Conservation (phyloP, 2,113 vertebrate species). For the Phoxinus phoxinus region DNA sequence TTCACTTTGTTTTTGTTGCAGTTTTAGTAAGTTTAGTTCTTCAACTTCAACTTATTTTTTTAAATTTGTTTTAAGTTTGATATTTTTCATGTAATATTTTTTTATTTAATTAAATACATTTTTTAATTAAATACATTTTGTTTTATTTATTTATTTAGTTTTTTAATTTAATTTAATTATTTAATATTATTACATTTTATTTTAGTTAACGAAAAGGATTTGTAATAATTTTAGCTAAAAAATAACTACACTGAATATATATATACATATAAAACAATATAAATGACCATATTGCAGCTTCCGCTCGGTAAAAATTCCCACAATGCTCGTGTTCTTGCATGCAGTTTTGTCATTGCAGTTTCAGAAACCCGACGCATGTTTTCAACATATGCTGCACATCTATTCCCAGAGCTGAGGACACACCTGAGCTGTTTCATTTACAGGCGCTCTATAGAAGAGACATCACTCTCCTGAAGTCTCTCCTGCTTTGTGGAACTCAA, state of each 20-base stretch:
- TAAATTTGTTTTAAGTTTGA: not conserved
- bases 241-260: not conserved
- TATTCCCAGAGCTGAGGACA: not conserved
- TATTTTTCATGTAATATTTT: not conserved
- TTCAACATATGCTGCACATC: not conserved
- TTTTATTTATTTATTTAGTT: too few relatives aligned
- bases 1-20: not conserved
- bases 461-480: not conserved
- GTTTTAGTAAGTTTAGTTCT: not conserved
- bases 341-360: conserved; percentile 1
- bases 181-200: too few relatives aligned
- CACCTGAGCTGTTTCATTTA: not conserved
- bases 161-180: too few relatives aligned
- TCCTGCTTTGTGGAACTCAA: not conserved
- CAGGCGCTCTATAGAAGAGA: not conserved
- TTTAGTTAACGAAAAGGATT: too few relatives aligned
- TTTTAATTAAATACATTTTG: not conserved
- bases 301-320: not conserved
- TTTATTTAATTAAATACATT: not conserved
- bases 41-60: too few relatives aligned
- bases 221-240: not conserved
- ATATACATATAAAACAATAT: not conserved
- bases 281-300: not conserved
- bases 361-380: not conserved
- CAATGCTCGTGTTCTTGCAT: not conserved